Base-by-base conservation (phyloP, 2,113 vertebrate species). In the Chitala chitala region DNA sequence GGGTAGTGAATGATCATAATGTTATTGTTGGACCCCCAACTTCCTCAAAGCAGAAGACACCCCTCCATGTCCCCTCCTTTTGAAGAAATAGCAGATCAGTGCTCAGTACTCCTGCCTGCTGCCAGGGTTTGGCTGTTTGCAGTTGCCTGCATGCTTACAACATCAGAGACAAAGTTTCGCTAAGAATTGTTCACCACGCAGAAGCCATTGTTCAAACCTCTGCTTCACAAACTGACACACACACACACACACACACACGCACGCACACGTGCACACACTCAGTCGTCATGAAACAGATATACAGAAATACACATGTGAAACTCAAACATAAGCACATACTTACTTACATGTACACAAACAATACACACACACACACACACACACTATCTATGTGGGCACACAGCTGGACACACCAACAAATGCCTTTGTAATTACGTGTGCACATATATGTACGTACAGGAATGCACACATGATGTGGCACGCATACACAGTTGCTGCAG, bases 21-120 rank as follows among this genome's bases (percentile, higher is more conserved):
- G 84, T 84, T 88, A 81, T 82, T 56, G 71, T 83, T 86, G 84
- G 84, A 83, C 54, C n/a, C 48, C 68, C 7, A 84, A 82, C 85
- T 82, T 63, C 38, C 24, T 73, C 79, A 70, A 65, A 56, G 59
- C 54, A 36, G 50, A 83, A 75, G 59, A 3, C 69, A 0, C 26
- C 72, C 13, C 63, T 53, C 22, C 66, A n/a, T 69, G 33, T 1
- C 72, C 77, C 78, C 71, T 69, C 54, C 64, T 31, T 68, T 59
- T 56, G 48, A 72, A 80, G 83, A 79, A 71, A 82, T 74, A 74
- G 65, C 56, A 48, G 69, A 63, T 83, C 81, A 79, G 79, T 84
- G 80, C 77, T 78, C 81, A 77, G 76, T 70, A 82, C 75, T 75
- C 84, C 80, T 87, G 85, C 85, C 87, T 79, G 84, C 76, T 69